These are phyloP conservation scores for Tenualosa thibaudeaui DNA, from an alignment of 2,797 vertebrate genomes.

Conservation along the genomic window DNA sequence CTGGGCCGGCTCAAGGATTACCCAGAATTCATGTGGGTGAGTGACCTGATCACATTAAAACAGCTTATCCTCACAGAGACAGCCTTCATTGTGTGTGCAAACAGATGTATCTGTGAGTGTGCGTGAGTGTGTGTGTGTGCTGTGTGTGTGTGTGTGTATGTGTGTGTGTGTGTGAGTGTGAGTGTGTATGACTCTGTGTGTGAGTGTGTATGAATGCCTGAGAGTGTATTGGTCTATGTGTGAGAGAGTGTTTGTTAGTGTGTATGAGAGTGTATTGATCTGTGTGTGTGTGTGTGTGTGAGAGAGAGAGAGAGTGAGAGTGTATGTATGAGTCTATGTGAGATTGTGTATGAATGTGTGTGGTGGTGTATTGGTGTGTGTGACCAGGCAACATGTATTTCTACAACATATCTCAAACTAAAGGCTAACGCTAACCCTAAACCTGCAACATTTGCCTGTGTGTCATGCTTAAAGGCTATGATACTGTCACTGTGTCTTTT, in stretches of 20 bases:
- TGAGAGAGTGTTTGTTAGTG: neutral
- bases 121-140: neutral
- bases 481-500: no score
- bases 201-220: neutral
- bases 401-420: no score
- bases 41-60: constrained; percentile 52
- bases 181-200: neutral
- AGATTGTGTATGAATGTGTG: no score
- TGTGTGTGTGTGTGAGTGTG: neutral
- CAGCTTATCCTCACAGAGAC: neutral
- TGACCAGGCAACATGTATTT: no score
- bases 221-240: neutral
- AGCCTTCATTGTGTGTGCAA: neutral
- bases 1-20: constrained; percentile 85
- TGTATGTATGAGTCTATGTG: no score
- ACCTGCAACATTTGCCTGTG: no score
- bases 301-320: no score
- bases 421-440: no score
- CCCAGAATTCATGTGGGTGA: constrained; percentile 97
- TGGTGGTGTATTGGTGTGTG: no score
- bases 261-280: no score
- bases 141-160: neutral
- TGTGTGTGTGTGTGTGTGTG: no score
- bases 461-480: no score
- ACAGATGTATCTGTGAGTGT: neutral